phyloP scores from a whole-genome alignment of 2,797 vertebrate genomes.

The Antrozous pallidus region DNA sequence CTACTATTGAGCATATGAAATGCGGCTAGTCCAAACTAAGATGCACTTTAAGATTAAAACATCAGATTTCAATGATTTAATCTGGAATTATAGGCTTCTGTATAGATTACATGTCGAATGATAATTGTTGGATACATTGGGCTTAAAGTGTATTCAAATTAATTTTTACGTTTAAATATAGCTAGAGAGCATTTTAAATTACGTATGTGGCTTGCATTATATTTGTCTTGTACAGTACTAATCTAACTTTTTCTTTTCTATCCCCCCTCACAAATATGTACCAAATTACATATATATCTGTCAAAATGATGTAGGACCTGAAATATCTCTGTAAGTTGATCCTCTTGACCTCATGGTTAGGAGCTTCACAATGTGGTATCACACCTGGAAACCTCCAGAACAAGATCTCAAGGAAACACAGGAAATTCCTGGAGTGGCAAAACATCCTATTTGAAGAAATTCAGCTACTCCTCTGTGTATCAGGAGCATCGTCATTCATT shows the following conservation, averaged over 20 bases:
- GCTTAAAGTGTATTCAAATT: background rate
- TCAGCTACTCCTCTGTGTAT: slow-evolving; percentile 37
- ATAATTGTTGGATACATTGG: background rate
- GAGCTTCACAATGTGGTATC: slow-evolving; percentile 55
- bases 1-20: background rate
- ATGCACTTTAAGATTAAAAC: slow-evolving; percentile 19
- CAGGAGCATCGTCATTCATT: slow-evolving; percentile 22
- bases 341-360: slow-evolving; percentile 47
- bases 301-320: slow-evolving; percentile 68
- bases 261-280: slow-evolving; percentile 33
- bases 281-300: slow-evolving; percentile 54
- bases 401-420: slow-evolving; percentile 58
- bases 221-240: background rate
- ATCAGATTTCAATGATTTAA: background rate
- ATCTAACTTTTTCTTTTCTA: slow-evolving; percentile 13
- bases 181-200: slow-evolving; percentile 10
- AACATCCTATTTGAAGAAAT: slow-evolving; percentile 51
- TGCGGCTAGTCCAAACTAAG: background rate
- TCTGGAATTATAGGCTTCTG: slow-evolving; percentile 20
- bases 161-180: background rate
- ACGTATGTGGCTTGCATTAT: background rate
- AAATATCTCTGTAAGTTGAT: slow-evolving; percentile 61
- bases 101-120: background rate
- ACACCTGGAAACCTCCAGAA: slow-evolving; percentile 61
- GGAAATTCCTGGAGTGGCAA: slow-evolving; percentile 65